Evolutionary conservation across 2,888 invertebrate species (phyloP).

Genomic region (Epirrhoe alternata): DNA sequence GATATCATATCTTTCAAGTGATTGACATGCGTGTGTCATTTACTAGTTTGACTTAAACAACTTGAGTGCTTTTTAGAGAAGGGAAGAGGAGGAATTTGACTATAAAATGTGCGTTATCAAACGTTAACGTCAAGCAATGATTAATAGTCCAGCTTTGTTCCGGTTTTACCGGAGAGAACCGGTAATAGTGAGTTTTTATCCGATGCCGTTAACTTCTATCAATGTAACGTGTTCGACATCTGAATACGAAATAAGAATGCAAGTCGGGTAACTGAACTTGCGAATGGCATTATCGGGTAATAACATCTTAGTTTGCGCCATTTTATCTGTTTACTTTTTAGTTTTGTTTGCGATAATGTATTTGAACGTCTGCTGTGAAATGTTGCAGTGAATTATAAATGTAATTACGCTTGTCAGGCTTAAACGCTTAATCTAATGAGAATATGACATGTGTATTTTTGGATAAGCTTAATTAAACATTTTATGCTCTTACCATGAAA

Average conservation of each 20-base stretch:
- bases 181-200: constrained; percentile 67
- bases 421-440: constrained; percentile 12
- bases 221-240: constrained; percentile 62
- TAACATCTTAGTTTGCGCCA: constrained; percentile 47
- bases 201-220: constrained; percentile 66
- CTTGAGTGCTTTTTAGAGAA: constrained; percentile 7
- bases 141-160: constrained; percentile 63
- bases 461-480: not conserved
- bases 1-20: constrained; percentile 10
- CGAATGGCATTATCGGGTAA: constrained; percentile 52
- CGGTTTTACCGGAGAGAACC: constrained; percentile 64
- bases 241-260: constrained; percentile 67
- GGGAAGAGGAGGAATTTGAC: constrained; percentile 46
- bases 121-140: constrained; percentile 61
- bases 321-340: constrained; percentile 45
- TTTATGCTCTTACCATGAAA: no score
- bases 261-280: constrained; percentile 58
- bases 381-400: constrained; percentile 28
- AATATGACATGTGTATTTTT: constrained; percentile 7
- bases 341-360: constrained; percentile 39
- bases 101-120: constrained; percentile 58
- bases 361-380: constrained; percentile 30
- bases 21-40: constrained; percentile 28
- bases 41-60: constrained; percentile 7
- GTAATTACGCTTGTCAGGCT: constrained; percentile 28